Percentiles rank a stretch among this genome's conserved stretches.
Evolutionary conservation across 2,113 vertebrate genomes (phyloP).

Genomic region (Blennius ocellaris): DNA sequence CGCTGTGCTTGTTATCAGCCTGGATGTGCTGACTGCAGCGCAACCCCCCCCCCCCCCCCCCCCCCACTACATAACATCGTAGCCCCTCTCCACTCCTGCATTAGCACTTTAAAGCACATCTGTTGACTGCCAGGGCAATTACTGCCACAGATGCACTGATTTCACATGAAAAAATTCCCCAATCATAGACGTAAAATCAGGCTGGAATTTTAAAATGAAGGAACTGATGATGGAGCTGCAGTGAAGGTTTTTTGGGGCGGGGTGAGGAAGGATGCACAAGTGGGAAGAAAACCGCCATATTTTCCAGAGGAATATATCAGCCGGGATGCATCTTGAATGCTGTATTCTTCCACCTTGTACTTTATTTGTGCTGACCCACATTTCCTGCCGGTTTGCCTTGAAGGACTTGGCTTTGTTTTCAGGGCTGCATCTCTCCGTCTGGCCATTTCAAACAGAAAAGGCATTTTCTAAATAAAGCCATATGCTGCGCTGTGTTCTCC

Average conservation of each 20-base stretch:
- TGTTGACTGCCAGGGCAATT: conserved; percentile 67
- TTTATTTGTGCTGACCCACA: conserved; percentile 62
- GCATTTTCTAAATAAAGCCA: conserved; percentile 65
- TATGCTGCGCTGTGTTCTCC: conserved; percentile 45
- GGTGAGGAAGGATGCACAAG: neutral
- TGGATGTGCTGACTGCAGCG: conserved; percentile 68
- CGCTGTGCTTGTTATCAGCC: conserved; percentile 58
- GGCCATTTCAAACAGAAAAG: conserved; percentile 68
- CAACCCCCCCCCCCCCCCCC: conserved; percentile 14
- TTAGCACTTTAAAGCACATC: conserved; percentile 77
- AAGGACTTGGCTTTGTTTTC: conserved; percentile 69
- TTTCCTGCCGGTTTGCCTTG: conserved; percentile 59
- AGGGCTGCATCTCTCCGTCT: conserved; percentile 62
- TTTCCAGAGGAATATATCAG: neutral
- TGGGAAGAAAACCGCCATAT: neutral
- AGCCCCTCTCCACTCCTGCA: conserved; percentile 42
- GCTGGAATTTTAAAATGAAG: conserved; percentile 51
- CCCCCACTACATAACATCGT: conserved; percentile 30
- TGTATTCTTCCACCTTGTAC: conserved; percentile 1
- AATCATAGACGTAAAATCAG: conserved; percentile 48
- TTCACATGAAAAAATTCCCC: conserved; percentile 45
- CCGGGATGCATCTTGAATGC: neutral
- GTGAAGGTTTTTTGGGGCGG: neutral
- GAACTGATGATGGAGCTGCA: conserved; percentile 29
- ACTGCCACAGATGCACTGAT: conserved; percentile 48